Base-by-base conservation (phyloP, 2,113 vertebrate genomes). In the Catharus minimus region DNA sequence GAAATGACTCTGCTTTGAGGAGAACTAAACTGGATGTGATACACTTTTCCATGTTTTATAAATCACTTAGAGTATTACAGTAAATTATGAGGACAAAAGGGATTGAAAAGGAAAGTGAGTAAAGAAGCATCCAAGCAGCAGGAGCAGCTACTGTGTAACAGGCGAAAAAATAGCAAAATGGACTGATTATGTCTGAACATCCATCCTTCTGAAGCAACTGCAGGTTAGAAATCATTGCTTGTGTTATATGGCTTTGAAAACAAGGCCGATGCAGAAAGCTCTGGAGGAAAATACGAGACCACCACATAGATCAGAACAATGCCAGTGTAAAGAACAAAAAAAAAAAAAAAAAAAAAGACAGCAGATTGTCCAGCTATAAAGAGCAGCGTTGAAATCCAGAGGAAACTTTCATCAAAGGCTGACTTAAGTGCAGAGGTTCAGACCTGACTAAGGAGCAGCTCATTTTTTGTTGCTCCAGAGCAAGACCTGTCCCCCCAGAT, bases 351-450 rank as follows among this genome's bases (percentile, higher is more conserved):
- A n/a, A 5, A 80, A 4, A 7, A 38, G 82, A 89, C 5, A 90
- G 71, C 56, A 79, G 90, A 76, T 84, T 79, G 67, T 58, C 86
- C 83, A 56, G 53, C 58, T 79, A 41, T 72, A 75, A 89, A 95
- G 66, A 79, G 41, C 50, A 79, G 43, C 0, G 0, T n/a, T 76
- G 78, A 87, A 85, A 93, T 76, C 86, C 71, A 56, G 71, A 82
- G 75, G 56, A 82, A 82, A 62, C 55, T 87, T 93, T 62, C 77
- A 66, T 95, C 71, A 92, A 87, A 92, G 66, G n/a, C 74, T 93
- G 55, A 62, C 36, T 87, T 46, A 39, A 79, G 83, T 94, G 88
- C 78, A 94, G 55, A 69, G 74, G 90, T 86, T 92, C 92, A 89
- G 83, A 73, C 61, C 86, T 73, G 52, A 69, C 80, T 65, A 86